These are phyloP conservation scores for Nyctereutes procyonoides DNA, from an alignment of 2,113 vertebrate species.

Conservation along the genomic window DNA sequence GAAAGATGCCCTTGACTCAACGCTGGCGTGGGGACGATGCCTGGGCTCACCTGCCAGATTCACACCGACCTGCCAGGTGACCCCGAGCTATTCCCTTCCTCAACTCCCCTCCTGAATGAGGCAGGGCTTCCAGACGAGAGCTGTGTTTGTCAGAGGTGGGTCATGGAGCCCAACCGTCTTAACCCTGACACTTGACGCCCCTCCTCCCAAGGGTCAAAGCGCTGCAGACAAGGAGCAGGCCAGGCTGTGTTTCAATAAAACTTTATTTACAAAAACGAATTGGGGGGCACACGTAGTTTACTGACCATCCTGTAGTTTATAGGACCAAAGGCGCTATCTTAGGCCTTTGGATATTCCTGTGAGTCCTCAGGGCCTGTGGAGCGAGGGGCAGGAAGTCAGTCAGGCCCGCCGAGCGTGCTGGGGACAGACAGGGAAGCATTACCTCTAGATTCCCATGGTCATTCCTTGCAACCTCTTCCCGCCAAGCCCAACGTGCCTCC, in stretches of 20 bases:
- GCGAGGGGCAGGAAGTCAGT: not conserved
- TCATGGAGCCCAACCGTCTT: not conserved
- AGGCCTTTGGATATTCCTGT: too few relatives aligned
- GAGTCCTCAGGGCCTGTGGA: too few relatives aligned
- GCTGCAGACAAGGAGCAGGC: too few relatives aligned
- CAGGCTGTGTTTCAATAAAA: too few relatives aligned
- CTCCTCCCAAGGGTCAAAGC: not conserved
- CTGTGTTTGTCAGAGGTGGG: not conserved
- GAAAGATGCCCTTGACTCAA: not conserved
- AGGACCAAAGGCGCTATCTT: too few relatives aligned
- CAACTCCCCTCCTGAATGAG: not conserved
- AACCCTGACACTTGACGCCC: not conserved
- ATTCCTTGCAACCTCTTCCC: not conserved
- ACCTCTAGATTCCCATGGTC: not conserved
- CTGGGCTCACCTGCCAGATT: not conserved
- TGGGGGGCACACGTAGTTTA: too few relatives aligned
- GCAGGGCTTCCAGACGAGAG: not conserved
- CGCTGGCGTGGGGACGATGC: not conserved
- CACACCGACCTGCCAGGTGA: not conserved
- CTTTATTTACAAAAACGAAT: too few relatives aligned
- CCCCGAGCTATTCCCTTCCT: not conserved
- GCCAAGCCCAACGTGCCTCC: not conserved
- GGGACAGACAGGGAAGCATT: not conserved
- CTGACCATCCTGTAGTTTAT: too few relatives aligned
- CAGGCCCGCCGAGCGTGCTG: not conserved